Evolutionary conservation across 2,113 vertebrate species (phyloP), one percentile per base, ranked within the genome.

Genomic region (Electrona antarctica): DNA sequence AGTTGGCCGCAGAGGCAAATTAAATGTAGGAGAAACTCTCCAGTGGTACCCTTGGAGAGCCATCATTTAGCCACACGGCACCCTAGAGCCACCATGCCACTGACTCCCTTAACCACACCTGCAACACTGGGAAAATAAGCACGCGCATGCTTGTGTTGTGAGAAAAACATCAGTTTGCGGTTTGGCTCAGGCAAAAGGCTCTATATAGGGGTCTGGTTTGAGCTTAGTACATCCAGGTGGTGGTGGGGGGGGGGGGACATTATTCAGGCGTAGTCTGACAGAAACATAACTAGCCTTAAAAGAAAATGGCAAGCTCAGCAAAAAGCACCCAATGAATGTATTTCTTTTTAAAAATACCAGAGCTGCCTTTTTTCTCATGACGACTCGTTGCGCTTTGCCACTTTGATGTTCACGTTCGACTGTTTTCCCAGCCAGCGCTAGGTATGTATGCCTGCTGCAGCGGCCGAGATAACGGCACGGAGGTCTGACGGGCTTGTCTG

Each of bases 161-260:
- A 4, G 33, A 41, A 70, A 72, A 76, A 69, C 69, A 74, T 74
- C 67, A 76, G 73, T 86, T 71, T 86, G 71, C 48, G 80, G 84
- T 85, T 83, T 85, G 87, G 82, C 60, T 60, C 62, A 28, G 15
- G 56, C 60, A 1, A 60, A 28, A 60, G 48, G 55, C 33, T 29
- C 33, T 15, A 0, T 45, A 45, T 49, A 49, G 64, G 64, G 47
- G 60, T 41, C 60, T 29, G 49, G 12, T 13, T 21, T 71, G 50
- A 62, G 41, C 58, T 73, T 13, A 62, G 33, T 69, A 64, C 55
- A 60, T 82, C 50, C 74, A 74, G 55, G 33, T 41, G 33, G 33
- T 41, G 60, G 57, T 50, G 69, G 70, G 11, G 61, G 13, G 8
- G 47, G 54, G 3, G 45, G 41, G 67, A 57, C 51, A 7, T 41